These are phyloP conservation scores for Melanotaenia trifasciata DNA, from an alignment of 2,797 vertebrate species.

Conservation along the genomic window DNA sequence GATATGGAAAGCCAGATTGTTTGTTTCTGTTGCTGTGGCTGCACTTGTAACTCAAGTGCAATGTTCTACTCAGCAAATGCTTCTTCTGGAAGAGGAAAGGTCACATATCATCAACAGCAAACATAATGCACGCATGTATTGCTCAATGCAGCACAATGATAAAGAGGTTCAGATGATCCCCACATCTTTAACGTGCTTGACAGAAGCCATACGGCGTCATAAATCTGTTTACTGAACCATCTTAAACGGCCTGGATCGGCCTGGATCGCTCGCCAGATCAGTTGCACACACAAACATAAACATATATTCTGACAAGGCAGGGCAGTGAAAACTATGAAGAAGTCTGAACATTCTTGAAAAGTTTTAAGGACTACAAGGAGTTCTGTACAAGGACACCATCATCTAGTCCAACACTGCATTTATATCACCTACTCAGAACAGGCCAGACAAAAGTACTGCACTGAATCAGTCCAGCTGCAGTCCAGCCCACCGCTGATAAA, in stretches of 20 bases:
- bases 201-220: not conserved
- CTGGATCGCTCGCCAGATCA: slow-evolving; percentile 14
- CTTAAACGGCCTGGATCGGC: not conserved
- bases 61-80: slow-evolving; percentile 33
- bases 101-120: slow-evolving; percentile 27
- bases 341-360: not conserved
- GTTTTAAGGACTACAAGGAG: not conserved
- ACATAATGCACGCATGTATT: not conserved
- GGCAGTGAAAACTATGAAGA: not conserved
- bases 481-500: slow-evolving; percentile 39
- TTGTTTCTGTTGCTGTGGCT: slow-evolving; percentile 41
- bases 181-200: slow-evolving; percentile 2
- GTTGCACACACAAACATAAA: not conserved
- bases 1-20: slow-evolving; percentile 8
- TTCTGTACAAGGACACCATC: slow-evolving; percentile 8
- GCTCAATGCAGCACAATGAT: not conserved
- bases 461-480: slow-evolving; percentile 28
- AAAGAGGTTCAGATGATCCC: not conserved
- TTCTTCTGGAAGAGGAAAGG: slow-evolving; percentile 31
- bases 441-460: slow-evolving; percentile 1
- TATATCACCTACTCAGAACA: slow-evolving; percentile 18
- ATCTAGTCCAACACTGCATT: not conserved
- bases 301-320: not conserved
- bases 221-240: slow-evolving; percentile 13
- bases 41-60: slow-evolving; percentile 19